phyloP scores from a whole-genome alignment of 2,888 invertebrate genomes.

The Hirtodrosophila histrioides region DNA sequence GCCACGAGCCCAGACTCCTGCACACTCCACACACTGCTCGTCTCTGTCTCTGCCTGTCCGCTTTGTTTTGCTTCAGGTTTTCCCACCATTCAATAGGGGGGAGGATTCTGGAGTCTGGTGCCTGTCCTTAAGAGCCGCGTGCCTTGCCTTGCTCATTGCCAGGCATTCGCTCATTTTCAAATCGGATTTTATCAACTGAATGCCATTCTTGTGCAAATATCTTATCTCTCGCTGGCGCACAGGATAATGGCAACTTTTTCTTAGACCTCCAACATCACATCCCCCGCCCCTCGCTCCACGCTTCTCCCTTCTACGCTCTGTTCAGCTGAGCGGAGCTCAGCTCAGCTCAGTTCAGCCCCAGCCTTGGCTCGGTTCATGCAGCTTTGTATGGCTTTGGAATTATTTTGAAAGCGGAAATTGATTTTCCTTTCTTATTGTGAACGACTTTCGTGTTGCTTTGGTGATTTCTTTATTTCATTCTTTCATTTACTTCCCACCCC shows the following conservation, averaged over 20 bases:
- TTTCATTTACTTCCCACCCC: conserved; percentile 9
- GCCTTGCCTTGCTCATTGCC: conserved; percentile 65
- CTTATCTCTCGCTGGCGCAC: conserved; percentile 73
- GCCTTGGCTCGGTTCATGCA: conserved; percentile 45
- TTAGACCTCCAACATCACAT: conserved; percentile 14
- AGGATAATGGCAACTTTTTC: conserved; percentile 74
- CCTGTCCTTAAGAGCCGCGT: conserved; percentile 30
- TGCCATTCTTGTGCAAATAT: conserved; percentile 82
- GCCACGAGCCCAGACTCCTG: conserved; percentile 29
- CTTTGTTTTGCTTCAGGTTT: conserved; percentile 53
- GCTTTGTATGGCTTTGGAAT: conserved; percentile 78
- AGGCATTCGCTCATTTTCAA: conserved; percentile 83
- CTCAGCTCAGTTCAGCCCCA: conserved; percentile 44
- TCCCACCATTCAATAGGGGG: conserved; percentile 9
- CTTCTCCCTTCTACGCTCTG: conserved; percentile 18
- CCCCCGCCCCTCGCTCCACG: background rate
- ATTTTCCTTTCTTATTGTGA: conserved; percentile 76
- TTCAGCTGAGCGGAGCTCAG: conserved; percentile 40
- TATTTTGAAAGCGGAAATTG: conserved; percentile 79
- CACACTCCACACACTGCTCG: background rate
- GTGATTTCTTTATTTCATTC: conserved; percentile 46
- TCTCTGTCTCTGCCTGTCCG: background rate
- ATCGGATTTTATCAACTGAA: conserved; percentile 82
- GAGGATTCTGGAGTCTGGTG: background rate
- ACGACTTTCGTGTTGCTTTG: conserved; percentile 54